phyloP scores from a whole-genome alignment of 2,888 invertebrate species.

The Ptychoptera albimana region DNA sequence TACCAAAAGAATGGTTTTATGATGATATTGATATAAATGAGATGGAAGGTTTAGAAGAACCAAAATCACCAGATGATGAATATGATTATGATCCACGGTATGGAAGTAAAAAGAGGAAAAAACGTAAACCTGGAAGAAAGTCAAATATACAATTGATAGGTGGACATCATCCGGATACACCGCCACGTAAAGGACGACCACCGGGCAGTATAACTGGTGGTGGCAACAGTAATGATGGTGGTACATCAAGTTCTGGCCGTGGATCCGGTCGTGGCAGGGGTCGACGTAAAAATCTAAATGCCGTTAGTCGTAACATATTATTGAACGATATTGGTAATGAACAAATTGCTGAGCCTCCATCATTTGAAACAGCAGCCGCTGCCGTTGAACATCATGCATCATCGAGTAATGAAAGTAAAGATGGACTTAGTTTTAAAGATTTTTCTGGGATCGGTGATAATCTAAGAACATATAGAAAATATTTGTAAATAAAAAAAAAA shows the following conservation, averaged over 20 bases:
- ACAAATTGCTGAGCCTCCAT: slow-evolving; percentile 26
- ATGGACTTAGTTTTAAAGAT: not conserved
- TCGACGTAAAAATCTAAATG: slow-evolving; percentile 12
- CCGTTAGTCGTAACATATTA: slow-evolving; percentile 14
- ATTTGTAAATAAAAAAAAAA: slow-evolving; percentile 21
- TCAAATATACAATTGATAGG: slow-evolving; percentile 9
- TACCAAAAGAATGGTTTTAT: slow-evolving; percentile 75
- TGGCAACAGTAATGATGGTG: not conserved
- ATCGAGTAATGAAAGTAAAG: slow-evolving; percentile 11
- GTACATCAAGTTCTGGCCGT: slow-evolving; percentile 15
- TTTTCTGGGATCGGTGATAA: slow-evolving; percentile 8
- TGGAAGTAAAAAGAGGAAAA: slow-evolving; percentile 30
- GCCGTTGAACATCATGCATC: slow-evolving; percentile 21
- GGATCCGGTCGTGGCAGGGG: slow-evolving; percentile 20
- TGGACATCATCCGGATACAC: slow-evolving; percentile 6
- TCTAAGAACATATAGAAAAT: slow-evolving; percentile 27
- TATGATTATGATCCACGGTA: slow-evolving; percentile 64
- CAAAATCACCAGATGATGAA: slow-evolving; percentile 84
- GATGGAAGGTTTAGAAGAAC: slow-evolving; percentile 81
- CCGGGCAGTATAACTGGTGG: slow-evolving; percentile 10
- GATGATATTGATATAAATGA: slow-evolving; percentile 82
- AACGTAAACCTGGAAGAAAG: slow-evolving; percentile 26
- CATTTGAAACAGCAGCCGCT: slow-evolving; percentile 29
- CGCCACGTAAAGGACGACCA: slow-evolving; percentile 10
- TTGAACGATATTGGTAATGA: slow-evolving; percentile 10